Evolutionary conservation across 2,888 invertebrate species (phyloP), one percentile per base, ranked within the genome.

Genomic region (Loripinus fragilis): DNA sequence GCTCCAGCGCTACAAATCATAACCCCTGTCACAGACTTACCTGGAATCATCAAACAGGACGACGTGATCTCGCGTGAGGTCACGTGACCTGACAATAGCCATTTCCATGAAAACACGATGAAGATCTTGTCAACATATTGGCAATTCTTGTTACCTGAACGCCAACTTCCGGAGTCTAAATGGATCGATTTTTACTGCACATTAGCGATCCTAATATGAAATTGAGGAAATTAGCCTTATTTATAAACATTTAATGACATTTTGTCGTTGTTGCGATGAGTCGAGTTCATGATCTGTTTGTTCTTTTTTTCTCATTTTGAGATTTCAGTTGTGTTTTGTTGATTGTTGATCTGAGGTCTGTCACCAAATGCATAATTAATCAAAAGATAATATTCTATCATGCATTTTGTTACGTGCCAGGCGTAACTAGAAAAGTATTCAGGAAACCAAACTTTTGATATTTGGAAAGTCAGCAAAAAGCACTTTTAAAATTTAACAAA

Each of bases 71-170:
- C 67, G 28, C 41, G 67, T 67, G 67, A 7, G 67, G 23, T 41
- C 67, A 41, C 42, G 67, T 41, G 55, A 10, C 55, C 55, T 55
- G 23, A 55, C 55, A 28, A 55, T 55, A 28, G 5, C 23, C 55
- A 55, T 55, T 55, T 55, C 55, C 55, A 55, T 55, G 55, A 48
- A 23, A 55, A 55, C 55, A 55, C 12, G 55, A 55, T 17, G 25
- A 38, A 67, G 38, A 67, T 25, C 67, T 41, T 41, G 67, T 67
- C 67, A 67, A 41, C 41, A 55, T 55, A 55, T 55, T 55, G 55
- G 25, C 55, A 55, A 55, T 23, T 55, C 55, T 55, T 55, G 55
- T 55, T 23, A 55, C 55, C 55, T 55, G 55, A 55, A 55, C 55
- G 55, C 23, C 23, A 23, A 55, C 55, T 55, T 55, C 55, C 55